Conservation (phyloP, 2,113 vertebrate genomes). For the Phocoena phocoena region DNA sequence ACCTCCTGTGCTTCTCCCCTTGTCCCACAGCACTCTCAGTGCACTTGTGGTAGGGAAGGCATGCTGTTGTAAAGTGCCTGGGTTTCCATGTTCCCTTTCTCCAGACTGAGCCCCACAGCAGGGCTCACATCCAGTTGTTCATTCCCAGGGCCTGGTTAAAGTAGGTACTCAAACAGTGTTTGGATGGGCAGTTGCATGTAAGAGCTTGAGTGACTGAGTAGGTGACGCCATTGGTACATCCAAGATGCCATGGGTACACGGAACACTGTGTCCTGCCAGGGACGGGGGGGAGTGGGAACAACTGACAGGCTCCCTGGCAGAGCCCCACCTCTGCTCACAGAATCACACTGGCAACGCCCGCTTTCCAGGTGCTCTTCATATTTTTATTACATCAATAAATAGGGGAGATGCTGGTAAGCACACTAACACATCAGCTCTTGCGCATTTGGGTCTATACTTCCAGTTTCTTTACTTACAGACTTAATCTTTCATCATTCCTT, state of each 20-base stretch:
- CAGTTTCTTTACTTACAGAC: not conserved
- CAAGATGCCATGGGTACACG: not conserved
- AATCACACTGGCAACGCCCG: rapidly evolving
- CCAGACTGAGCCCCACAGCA: not conserved
- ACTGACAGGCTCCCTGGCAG: not conserved
- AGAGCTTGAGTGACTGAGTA: not conserved
- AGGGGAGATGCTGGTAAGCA: not conserved
- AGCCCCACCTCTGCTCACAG: not conserved
- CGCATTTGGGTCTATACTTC: not conserved
- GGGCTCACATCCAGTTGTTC: not conserved
- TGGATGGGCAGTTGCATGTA: not conserved
- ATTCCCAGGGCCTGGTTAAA: too few relatives aligned
- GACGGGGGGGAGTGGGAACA: not conserved
- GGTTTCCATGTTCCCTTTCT: not conserved
- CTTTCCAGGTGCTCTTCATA: not conserved
- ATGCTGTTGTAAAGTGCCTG: not conserved
- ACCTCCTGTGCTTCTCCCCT: not conserved
- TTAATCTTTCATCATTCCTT: not conserved
- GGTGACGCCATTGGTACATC: not conserved
- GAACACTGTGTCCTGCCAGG: not conserved
- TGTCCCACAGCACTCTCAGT: not conserved
- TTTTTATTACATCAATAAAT: not conserved
- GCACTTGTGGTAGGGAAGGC: not conserved
- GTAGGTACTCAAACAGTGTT: not conserved
- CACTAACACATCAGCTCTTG: not conserved